These are phyloP conservation scores for Byasa hedistus DNA, from an alignment of 2,888 invertebrate species.

Conservation along the genomic window DNA sequence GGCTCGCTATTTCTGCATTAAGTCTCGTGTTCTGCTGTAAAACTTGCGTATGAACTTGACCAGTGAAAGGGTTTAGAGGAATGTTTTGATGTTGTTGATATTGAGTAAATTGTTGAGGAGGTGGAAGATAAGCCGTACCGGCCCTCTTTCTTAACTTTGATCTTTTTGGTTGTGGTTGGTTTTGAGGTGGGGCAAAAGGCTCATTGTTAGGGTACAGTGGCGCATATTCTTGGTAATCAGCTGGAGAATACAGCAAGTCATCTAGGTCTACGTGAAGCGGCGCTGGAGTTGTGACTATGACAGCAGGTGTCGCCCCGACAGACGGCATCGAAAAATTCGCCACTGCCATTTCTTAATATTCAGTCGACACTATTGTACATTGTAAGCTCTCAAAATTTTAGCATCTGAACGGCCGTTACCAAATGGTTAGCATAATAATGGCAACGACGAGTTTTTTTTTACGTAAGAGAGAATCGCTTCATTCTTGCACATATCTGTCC, in stretches of 20 bases:
- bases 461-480: constrained; percentile 54
- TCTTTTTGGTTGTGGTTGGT: constrained; percentile 49
- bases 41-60: constrained; percentile 62
- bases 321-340: constrained; percentile 68
- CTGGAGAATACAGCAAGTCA: constrained; percentile 69
- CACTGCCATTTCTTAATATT: constrained; percentile 68
- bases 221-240: constrained; percentile 49
- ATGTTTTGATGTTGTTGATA: constrained; percentile 61
- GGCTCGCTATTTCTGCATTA: constrained; percentile 64
- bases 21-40: constrained; percentile 69
- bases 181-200: constrained; percentile 56
- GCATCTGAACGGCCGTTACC: constrained; percentile 50
- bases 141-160: constrained; percentile 70
- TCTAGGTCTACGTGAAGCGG: constrained; percentile 63
- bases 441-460: constrained; percentile 50
- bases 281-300: constrained; percentile 54
- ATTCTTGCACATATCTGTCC: constrained; percentile 48
- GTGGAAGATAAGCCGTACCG: constrained; percentile 71
- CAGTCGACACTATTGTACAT: constrained; percentile 63
- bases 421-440: constrained; percentile 60
- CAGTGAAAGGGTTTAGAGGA: constrained; percentile 64
- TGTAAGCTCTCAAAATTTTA: constrained; percentile 36
- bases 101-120: constrained; percentile 67
- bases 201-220: constrained; percentile 53
- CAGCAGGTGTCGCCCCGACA: constrained; percentile 58